These are phyloP conservation scores for Endomychus coccineus DNA, from an alignment of 2,888 invertebrate genomes.

Conservation along the genomic window DNA sequence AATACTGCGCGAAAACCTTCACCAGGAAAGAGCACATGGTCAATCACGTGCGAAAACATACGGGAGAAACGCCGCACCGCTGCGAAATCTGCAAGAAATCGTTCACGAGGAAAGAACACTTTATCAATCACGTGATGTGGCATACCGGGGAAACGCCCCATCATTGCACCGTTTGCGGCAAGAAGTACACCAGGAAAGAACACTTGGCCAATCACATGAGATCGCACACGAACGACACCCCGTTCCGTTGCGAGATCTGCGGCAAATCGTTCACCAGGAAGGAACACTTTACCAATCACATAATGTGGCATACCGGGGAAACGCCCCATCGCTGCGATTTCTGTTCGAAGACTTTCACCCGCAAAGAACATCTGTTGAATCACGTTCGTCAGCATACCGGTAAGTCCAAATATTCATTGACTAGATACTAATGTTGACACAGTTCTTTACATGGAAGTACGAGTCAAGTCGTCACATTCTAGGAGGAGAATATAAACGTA, in stretches of 20 bases:
- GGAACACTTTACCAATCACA: constrained; percentile 86
- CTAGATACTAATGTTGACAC: neutral
- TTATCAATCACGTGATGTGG: constrained; percentile 77
- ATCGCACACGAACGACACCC: constrained; percentile 82
- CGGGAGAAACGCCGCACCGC: constrained; percentile 68
- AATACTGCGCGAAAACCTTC: constrained; percentile 69
- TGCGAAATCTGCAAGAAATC: constrained; percentile 75
- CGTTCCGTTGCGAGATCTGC: constrained; percentile 75
- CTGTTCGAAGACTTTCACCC: constrained; percentile 71
- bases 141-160: constrained; percentile 81
- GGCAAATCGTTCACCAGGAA: constrained; percentile 83
- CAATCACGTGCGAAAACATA: constrained; percentile 68
- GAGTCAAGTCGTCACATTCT: neutral
- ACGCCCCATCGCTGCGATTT: constrained; percentile 73
- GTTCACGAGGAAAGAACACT: constrained; percentile 69
- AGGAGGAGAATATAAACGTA: neutral
- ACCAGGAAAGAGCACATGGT: constrained; percentile 74
- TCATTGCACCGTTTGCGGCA: constrained; percentile 79
- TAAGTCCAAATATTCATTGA: no score
- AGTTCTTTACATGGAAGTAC: neutral
- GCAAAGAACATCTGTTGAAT: constrained; percentile 69
- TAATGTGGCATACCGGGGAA: constrained; percentile 78
- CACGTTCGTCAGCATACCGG: constrained; percentile 72
- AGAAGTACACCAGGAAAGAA: constrained; percentile 84
- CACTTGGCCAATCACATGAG: constrained; percentile 84